A percentile compares a stretch with the other conserved stretches of the same genome.
These are phyloP conservation scores for Macrosoma leucophasiata DNA, from an alignment of 2,888 invertebrate species.

Conservation along the genomic window DNA sequence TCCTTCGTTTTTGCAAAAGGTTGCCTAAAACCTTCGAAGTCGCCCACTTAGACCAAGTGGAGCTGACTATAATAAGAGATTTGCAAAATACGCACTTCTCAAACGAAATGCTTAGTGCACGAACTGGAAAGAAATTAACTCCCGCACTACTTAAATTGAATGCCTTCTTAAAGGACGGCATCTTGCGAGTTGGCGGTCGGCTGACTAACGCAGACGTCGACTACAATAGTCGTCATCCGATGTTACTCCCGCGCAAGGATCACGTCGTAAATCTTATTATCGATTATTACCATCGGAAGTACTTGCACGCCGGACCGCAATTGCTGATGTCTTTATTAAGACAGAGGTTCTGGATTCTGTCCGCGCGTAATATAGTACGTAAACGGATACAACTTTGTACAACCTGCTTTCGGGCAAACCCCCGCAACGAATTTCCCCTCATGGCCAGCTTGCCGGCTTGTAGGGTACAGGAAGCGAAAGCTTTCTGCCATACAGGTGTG, in stretches of 20 bases:
- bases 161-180: neutral
- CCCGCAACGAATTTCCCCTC: neutral
- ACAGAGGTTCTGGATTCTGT: slow-evolving; percentile 6
- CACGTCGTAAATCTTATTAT: slow-evolving; percentile 4
- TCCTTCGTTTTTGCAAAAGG: neutral
- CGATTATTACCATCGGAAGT: slow-evolving; percentile 2
- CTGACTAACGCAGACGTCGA: neutral
- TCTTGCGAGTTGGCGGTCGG: slow-evolving; percentile 6
- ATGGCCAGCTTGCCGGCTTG: slow-evolving; percentile 4
- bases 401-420: neutral
- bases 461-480: slow-evolving; percentile 7
- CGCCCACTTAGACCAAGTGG: neutral
- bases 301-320: slow-evolving; percentile 3
- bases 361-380: slow-evolving; percentile 4
- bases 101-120: neutral
- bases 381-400: slow-evolving; percentile 3
- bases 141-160: neutral
- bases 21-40: neutral
- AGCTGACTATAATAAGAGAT: neutral
- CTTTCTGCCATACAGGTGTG: slow-evolving; percentile 7
- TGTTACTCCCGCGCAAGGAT: slow-evolving; percentile 2
- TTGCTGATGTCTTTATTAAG: slow-evolving; percentile 4
- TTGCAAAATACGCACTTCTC: neutral
- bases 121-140: neutral
- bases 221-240: slow-evolving; percentile 1